phyloP scores from a whole-genome alignment of 2,113 vertebrate genomes.

The Macrotis lagotis region DNA sequence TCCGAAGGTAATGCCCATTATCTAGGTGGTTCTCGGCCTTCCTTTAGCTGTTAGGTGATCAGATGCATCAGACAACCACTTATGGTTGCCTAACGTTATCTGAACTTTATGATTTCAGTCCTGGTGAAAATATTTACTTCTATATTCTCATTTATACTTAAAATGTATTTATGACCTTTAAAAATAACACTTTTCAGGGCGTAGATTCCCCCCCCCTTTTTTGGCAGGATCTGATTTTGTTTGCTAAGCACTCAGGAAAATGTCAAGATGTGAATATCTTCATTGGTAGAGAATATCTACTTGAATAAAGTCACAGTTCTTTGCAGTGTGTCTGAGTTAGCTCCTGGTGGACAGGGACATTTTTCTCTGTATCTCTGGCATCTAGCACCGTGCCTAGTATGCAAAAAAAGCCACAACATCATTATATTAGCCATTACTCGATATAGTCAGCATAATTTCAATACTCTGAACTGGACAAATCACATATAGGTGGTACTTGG shows the following conservation, averaged over 20 bases:
- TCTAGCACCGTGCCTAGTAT: too few species aligned
- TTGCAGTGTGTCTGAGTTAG: not conserved
- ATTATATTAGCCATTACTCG: too few species aligned
- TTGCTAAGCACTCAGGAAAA: not conserved
- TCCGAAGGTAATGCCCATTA: slow-evolving; percentile 86
- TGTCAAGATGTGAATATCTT: not conserved
- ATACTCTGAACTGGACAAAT: too few species aligned
- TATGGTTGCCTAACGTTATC: not conserved
- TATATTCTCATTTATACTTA: not conserved
- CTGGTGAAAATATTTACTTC: not conserved
- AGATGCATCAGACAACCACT: too few species aligned
- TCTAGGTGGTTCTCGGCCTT: too few species aligned
- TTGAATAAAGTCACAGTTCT: not conserved
- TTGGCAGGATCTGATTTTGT: not conserved
- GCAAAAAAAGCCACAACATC: too few species aligned
- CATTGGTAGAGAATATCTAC: too few species aligned
- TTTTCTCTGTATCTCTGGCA: too few species aligned
- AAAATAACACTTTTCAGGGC: not conserved
- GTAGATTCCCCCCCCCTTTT: not conserved
- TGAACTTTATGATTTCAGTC: not conserved
- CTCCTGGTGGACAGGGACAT: too few species aligned
- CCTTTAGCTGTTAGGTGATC: too few species aligned
- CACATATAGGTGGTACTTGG: too few species aligned
- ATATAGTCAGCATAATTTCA: too few species aligned
- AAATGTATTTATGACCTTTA: not conserved